Percentiles rank a stretch among this genome's conserved stretches.
phyloP scores from a whole-genome alignment of 2,888 invertebrate genomes.

The Laothoe populi region DNA sequence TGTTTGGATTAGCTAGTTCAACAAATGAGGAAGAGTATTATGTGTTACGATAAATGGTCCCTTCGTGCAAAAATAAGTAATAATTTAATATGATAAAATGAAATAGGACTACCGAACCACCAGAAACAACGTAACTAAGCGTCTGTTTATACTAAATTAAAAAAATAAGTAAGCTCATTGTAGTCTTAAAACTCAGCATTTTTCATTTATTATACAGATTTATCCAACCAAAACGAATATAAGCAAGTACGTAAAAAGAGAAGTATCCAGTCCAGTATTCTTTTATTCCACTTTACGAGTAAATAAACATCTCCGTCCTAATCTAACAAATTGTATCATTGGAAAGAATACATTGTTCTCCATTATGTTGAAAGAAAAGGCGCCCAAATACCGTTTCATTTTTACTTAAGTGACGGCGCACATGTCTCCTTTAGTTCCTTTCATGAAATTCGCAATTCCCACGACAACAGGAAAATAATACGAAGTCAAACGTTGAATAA shows the following conservation, averaged over 20 bases:
- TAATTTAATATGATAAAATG: no score
- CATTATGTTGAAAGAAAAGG: conserved; percentile 35
- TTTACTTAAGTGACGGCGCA: conserved; percentile 39
- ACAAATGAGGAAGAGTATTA: no score
- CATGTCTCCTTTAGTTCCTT: conserved; percentile 31
- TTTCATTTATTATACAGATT: background rate
- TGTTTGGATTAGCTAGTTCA: no score
- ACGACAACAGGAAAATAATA: conserved; percentile 55
- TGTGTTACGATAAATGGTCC: no score
- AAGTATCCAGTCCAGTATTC: background rate
- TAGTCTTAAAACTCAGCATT: background rate
- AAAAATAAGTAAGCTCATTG: background rate
- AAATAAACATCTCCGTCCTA: conserved; percentile 20
- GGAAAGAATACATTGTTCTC: conserved; percentile 30
- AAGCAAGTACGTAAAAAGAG: background rate
- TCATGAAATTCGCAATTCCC: conserved; percentile 48
- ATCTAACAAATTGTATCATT: conserved; percentile 20
- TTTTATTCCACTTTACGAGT: conserved; percentile 16
- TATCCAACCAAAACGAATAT: background rate
- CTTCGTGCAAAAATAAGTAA: no score
- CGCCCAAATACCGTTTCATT: conserved; percentile 35
- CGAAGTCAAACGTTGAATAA: conserved; percentile 40
- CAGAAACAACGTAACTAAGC: no score
- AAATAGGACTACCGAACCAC: no score
- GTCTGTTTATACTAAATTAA: no score